phyloP scores from a whole-genome alignment of 2,888 invertebrate species.

The Synergus laeviventris region DNA sequence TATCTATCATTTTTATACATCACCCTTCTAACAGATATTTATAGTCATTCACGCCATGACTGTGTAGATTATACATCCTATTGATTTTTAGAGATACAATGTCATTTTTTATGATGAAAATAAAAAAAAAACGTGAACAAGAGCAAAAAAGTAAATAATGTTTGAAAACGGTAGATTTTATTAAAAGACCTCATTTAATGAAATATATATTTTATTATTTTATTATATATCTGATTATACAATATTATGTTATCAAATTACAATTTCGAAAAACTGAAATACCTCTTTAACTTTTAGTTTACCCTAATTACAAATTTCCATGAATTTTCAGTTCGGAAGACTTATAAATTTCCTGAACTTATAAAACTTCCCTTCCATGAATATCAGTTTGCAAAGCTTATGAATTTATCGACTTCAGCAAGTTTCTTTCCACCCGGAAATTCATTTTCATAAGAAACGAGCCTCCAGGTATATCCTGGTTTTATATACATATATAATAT shows the following conservation, averaged over 20 bases:
- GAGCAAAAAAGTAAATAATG: background rate
- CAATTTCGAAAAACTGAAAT: background rate
- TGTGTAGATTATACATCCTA: background rate
- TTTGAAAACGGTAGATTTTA: background rate
- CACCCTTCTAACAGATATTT: background rate
- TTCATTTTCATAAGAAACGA: constrained; percentile 15
- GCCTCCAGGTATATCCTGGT: background rate
- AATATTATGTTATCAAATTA: too few relatives aligned
- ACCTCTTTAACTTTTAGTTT: background rate
- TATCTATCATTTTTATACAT: background rate
- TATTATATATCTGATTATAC: too few relatives aligned
- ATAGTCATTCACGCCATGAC: background rate
- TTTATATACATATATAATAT: background rate
- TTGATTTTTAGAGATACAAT: background rate
- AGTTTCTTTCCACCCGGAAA: constrained; percentile 9
- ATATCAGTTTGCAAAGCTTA: constrained; percentile 26
- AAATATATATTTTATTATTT: background rate
- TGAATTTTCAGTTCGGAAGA: background rate
- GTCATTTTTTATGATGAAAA: background rate
- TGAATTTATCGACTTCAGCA: constrained; percentile 18
- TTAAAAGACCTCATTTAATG: background rate
- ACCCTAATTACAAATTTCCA: background rate
- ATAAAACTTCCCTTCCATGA: constrained; percentile 24
- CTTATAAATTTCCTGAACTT: constrained; percentile 20
- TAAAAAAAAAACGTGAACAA: background rate